phyloP scores from a whole-genome alignment of 2,797 vertebrate species.

The Helarctos malayanus region DNA sequence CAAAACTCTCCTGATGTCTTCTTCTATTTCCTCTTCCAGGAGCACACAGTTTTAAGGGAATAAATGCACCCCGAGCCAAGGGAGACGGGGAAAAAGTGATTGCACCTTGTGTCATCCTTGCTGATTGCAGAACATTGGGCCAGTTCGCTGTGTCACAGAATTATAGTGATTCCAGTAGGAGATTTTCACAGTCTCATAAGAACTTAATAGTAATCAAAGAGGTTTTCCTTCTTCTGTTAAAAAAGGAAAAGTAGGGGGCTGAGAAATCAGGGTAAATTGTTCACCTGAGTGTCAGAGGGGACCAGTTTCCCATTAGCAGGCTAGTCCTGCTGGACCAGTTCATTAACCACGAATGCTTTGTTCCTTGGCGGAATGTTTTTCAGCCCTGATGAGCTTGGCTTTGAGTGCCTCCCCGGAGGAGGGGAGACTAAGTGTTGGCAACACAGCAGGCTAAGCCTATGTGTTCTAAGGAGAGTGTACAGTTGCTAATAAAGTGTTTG shows the following conservation, averaged over 20 bases:
- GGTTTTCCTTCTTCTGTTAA: constrained; percentile 47
- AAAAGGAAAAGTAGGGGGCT: constrained; percentile 30
- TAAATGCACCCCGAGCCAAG: neutral
- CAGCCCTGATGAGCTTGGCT: constrained; percentile 74
- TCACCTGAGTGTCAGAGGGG: constrained; percentile 60
- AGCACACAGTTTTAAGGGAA: constrained; percentile 1
- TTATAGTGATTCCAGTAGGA: constrained; percentile 31
- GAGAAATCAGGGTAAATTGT: constrained; percentile 28
- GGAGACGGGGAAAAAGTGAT: neutral
- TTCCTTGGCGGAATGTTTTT: constrained; percentile 69
- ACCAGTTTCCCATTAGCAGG: constrained; percentile 76
- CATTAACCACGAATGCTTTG: constrained; percentile 74
- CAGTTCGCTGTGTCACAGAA: neutral
- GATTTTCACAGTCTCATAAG: constrained; percentile 44
- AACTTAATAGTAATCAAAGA: constrained; percentile 72
- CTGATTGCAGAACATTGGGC: neutral
- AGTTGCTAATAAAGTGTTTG: constrained; percentile 86
- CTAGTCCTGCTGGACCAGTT: constrained; percentile 68
- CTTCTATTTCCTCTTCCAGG: constrained; percentile 1
- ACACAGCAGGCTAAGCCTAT: constrained; percentile 73
- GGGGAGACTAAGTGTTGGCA: constrained; percentile 66
- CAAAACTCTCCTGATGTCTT: neutral
- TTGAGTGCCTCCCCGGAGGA: constrained; percentile 73
- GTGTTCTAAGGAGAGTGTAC: constrained; percentile 67
- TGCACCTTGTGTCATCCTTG: neutral